Evolutionary conservation across 2,797 vertebrate species (phyloP).

Genomic region (Muraenolepis orangiensis): DNA sequence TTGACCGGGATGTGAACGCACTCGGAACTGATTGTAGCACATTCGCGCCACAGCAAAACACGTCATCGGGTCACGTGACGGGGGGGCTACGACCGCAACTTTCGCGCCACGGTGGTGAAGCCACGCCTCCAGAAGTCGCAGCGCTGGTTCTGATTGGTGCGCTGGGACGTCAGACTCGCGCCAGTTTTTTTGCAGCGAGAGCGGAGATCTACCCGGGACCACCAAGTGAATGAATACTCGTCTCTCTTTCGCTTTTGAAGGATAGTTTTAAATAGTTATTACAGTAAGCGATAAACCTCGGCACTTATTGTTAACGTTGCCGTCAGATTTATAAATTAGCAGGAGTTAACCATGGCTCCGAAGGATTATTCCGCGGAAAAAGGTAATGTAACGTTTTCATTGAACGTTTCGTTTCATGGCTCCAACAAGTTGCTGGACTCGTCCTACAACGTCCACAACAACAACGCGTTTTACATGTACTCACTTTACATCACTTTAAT

Average conservation of each 20-base stretch:
- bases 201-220: constrained; percentile 13
- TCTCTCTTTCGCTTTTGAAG: constrained; percentile 8
- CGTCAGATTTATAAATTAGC: neutral
- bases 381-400: constrained; percentile 64
- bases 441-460: neutral
- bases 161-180: constrained; percentile 66
- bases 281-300: neutral
- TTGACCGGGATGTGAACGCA: neutral
- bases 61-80: constrained; percentile 66
- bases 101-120: constrained; percentile 69
- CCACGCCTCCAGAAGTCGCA: constrained; percentile 44
- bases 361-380: constrained; percentile 86
- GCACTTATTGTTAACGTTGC: neutral
- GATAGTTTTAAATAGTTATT: neutral
- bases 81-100: constrained; percentile 3
- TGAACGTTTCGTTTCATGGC: neutral
- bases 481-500: too few relatives aligned
- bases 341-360: constrained; percentile 74
- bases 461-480: neutral
- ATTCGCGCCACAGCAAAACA: constrained; percentile 65
- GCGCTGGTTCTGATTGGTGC: constrained; percentile 46
- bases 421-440: neutral
- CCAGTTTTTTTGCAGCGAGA: constrained; percentile 73
- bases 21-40: neutral
- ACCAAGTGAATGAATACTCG: constrained; percentile 44